A percentile compares a stretch with the other conserved stretches of the same genome.
These are phyloP conservation scores for Lerista edwardsae DNA, from an alignment of 2,797 vertebrate genomes.

Conservation along the genomic window DNA sequence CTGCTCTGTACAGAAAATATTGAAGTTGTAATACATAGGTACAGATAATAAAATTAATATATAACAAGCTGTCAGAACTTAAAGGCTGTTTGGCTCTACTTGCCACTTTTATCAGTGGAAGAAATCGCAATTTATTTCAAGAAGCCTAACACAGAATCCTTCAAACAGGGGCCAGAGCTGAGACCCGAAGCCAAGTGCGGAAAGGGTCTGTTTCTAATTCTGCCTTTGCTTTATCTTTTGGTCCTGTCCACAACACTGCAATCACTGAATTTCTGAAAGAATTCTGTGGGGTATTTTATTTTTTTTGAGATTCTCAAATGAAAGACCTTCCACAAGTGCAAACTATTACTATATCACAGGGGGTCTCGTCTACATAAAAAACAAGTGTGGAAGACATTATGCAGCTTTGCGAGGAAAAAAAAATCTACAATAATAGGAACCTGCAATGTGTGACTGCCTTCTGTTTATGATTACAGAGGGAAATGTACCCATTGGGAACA, in stretches of 20 bases:
- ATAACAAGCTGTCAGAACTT: background rate
- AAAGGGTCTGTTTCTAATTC: conserved; percentile 4
- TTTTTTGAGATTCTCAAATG: conserved; percentile 31
- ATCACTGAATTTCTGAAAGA: background rate
- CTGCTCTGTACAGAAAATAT: background rate
- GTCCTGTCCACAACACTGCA: background rate
- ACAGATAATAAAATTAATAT: background rate
- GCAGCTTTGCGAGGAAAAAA: background rate
- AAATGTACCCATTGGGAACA: background rate
- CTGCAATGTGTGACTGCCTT: background rate
- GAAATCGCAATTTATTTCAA: background rate
- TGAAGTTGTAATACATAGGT: background rate
- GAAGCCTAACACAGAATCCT: background rate
- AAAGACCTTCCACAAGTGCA: conserved; percentile 9
- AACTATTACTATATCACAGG: background rate
- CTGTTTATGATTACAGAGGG: background rate
- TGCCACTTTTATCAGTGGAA: background rate
- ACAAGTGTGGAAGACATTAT: conserved; percentile 6
- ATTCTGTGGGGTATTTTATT: background rate
- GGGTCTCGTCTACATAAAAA: background rate
- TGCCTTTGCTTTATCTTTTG: background rate
- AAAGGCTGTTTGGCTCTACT: background rate
- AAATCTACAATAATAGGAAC: background rate
- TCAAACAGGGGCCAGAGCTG: background rate
- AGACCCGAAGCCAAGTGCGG: background rate